phyloP scores from a whole-genome alignment of 2,888 invertebrate genomes.

The Sussaba pulchella region DNA sequence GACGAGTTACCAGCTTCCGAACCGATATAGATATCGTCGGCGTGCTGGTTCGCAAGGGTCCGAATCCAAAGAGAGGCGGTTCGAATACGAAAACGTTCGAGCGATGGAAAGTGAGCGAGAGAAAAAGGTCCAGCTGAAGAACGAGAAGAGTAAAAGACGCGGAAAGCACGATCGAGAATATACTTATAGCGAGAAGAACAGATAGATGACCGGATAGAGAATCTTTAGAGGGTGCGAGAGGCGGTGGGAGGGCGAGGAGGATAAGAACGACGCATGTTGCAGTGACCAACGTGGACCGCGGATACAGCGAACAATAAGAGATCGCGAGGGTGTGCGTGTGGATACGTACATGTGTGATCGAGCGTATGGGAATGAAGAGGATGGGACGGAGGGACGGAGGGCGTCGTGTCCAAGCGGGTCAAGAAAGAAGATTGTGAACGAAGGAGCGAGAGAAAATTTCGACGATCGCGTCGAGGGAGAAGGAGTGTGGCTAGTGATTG shows the following conservation, averaged over 20 bases:
- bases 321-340: background rate
- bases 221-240: conserved; percentile 57
- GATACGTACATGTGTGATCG: conserved; percentile 41
- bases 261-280: conserved; percentile 11
- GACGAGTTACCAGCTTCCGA: background rate
- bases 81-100: conserved; percentile 69
- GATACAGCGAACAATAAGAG: conserved; percentile 41
- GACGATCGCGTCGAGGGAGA: conserved; percentile 70
- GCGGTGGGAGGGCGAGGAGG: no score
- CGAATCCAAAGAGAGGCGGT: conserved; percentile 62
- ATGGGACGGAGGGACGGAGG: conserved; percentile 11
- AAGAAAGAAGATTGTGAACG: conserved; percentile 29
- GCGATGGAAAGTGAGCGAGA: conserved; percentile 43
- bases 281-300: background rate
- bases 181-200: conserved; percentile 32
- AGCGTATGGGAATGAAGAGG: conserved; percentile 10
- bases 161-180: background rate
- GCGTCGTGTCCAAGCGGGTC: conserved; percentile 20
- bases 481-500: conserved; percentile 84
- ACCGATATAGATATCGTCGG: conserved; percentile 37
- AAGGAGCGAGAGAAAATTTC: conserved; percentile 53
- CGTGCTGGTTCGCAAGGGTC: conserved; percentile 53
- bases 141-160: conserved; percentile 38
- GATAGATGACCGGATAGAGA: conserved; percentile 63
- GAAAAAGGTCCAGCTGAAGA: conserved; percentile 12